Conservation (phyloP, 2,797 vertebrate species). For the Taenioides sp. region DNA sequence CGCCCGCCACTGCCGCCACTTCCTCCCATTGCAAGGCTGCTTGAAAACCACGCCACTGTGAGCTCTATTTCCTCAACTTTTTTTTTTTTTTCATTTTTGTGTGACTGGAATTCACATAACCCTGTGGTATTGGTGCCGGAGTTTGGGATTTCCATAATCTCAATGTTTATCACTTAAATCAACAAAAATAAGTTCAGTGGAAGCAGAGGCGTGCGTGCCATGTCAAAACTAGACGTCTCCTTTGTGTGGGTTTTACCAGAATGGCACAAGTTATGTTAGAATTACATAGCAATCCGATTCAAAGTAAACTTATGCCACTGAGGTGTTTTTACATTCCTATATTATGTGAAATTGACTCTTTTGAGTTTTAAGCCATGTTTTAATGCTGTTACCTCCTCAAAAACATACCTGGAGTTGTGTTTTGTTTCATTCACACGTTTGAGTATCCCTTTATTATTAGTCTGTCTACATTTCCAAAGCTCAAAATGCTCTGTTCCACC, state of each 20-base stretch:
- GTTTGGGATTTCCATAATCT: slow-evolving; percentile 63
- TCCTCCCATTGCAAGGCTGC: slow-evolving; percentile 79
- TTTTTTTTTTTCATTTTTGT: slow-evolving; percentile 26
- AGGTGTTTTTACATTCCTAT: slow-evolving; percentile 24
- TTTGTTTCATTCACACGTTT: too few species aligned
- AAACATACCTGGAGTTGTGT: too few species aligned
- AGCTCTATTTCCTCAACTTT: slow-evolving; percentile 65
- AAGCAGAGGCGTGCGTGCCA: slow-evolving; percentile 43
- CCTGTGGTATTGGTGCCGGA: slow-evolving; percentile 71
- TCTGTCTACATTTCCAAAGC: too few species aligned
- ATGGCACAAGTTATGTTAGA: slow-evolving; percentile 3
- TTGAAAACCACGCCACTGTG: slow-evolving; percentile 72
- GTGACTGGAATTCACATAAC: slow-evolving; percentile 72
- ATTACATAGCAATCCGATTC: background rate
- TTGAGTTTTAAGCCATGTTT: too few species aligned
- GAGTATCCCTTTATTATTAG: too few species aligned
- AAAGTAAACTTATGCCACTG: background rate
- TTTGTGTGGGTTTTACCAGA: slow-evolving; percentile 8
- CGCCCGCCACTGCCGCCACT: slow-evolving; percentile 79
- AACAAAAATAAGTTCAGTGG: slow-evolving; percentile 61
- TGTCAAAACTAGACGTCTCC: slow-evolving; percentile 36
- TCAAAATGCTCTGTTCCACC: too few species aligned
- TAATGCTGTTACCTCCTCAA: too few species aligned
- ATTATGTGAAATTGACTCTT: too few species aligned
- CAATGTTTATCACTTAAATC: slow-evolving; percentile 66